Conservation (phyloP, 2,797 vertebrate genomes). For the Anas flavirostris region DNA sequence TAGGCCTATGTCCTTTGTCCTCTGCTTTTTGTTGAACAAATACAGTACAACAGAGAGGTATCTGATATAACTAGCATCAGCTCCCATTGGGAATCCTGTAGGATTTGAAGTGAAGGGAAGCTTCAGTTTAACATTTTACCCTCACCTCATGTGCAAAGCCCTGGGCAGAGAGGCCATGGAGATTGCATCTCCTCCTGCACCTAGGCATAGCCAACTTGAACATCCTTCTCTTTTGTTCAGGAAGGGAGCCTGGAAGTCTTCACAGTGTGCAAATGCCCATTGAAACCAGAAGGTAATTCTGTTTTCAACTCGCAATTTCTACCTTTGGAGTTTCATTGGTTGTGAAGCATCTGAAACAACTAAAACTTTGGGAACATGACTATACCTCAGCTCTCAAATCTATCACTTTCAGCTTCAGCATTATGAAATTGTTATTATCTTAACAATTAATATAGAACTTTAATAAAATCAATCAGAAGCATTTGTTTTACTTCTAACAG, state of each 20-base stretch:
- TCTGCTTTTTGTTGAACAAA: not conserved
- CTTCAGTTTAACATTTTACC: not conserved
- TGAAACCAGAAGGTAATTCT: not conserved
- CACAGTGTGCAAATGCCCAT: not conserved
- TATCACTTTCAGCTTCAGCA: not conserved
- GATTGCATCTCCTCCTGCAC: not conserved
- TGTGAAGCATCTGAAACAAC: not conserved
- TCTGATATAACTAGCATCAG: not conserved
- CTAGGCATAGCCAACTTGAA: not conserved
- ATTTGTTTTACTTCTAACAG: not conserved
- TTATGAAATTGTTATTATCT: not conserved
- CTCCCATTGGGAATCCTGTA: not conserved
- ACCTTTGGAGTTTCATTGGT: not conserved
- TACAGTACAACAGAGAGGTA: not conserved
- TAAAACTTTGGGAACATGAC: not conserved
- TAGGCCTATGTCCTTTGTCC: not conserved
- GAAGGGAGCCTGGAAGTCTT: not conserved
- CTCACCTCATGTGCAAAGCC: not conserved
- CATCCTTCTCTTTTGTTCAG: not conserved
- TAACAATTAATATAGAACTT: not conserved
- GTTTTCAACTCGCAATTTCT: not conserved
- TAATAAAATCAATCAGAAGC: not conserved
- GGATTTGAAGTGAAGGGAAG: not conserved
- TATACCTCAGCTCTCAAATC: not conserved
- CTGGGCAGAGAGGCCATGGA: not conserved